Percentiles rank a stretch among this genome's conserved stretches.
Evolutionary conservation across 2,888 invertebrate species (phyloP).

Genomic region (Desoria tigrina): DNA sequence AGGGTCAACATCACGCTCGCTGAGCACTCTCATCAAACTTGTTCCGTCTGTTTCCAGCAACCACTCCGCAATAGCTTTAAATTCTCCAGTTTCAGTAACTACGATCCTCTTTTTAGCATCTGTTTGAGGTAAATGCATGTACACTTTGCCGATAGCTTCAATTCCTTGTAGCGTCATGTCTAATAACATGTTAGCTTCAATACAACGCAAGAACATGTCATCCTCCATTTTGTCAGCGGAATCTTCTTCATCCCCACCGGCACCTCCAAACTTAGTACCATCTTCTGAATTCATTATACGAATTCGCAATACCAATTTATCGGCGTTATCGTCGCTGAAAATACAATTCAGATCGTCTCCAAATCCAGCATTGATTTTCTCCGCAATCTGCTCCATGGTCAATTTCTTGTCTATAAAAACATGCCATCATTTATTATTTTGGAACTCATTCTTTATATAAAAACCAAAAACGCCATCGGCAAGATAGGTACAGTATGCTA

Average conservation of each 20-base stretch:
- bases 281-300: slow-evolving; percentile 94
- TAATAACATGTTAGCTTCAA: slow-evolving; percentile 98
- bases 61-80: slow-evolving; percentile 98
- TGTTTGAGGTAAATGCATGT: slow-evolving; percentile 98
- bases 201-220: slow-evolving; percentile 96
- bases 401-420: slow-evolving; percentile 82
- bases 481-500: neutral
- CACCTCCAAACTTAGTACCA: slow-evolving; percentile 72
- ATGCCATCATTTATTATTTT: neutral
- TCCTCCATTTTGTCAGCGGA: slow-evolving; percentile 99
- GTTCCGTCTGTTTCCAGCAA: slow-evolving; percentile 99
- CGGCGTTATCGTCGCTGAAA: slow-evolving; percentile 99
- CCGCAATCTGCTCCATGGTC: slow-evolving; percentile 99
- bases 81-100: slow-evolving; percentile 96
- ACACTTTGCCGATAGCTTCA: slow-evolving; percentile 94
- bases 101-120: slow-evolving; percentile 97
- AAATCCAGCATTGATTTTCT: slow-evolving; percentile 98
- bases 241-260: slow-evolving; percentile 77
- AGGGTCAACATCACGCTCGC: slow-evolving; percentile 96
- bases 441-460: slow-evolving; percentile 8
- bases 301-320: slow-evolving; percentile 94
- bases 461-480: slow-evolving; percentile 4
- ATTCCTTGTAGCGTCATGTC: slow-evolving; percentile 99
- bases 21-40: slow-evolving; percentile 95
- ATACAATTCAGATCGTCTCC: slow-evolving; percentile 99